A percentile compares a stretch with the other conserved stretches of the same genome.
Conservation (phyloP, 1,140 invertebrate genomes). For the Drosophila nebulosa region DNA sequence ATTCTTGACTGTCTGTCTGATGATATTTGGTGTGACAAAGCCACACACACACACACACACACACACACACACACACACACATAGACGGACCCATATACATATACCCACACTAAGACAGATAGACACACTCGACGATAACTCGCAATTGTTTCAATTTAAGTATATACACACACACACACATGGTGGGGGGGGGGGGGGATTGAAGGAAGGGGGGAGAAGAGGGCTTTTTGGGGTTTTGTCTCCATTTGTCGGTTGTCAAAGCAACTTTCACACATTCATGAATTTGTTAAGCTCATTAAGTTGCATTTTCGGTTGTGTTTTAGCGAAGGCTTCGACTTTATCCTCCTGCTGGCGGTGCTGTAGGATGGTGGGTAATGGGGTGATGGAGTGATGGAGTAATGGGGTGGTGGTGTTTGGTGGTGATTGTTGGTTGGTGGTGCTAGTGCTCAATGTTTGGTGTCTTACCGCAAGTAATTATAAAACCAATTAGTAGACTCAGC, state of each 20-base stretch:
- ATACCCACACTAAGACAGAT: slow-evolving; percentile 23
- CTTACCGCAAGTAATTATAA: slow-evolving; percentile 79
- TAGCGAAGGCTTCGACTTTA: slow-evolving; percentile 28
- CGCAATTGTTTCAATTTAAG: slow-evolving; percentile 54
- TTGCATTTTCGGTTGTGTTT: slow-evolving; percentile 71
- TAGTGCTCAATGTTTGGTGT: slow-evolving; percentile 70
- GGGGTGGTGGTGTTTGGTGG: too few species aligned
- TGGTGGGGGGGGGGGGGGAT: background rate
- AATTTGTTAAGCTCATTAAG: slow-evolving; percentile 80
- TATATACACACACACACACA: background rate
- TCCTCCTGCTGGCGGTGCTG: background rate
- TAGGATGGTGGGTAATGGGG: too few species aligned
- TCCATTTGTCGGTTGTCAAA: slow-evolving; percentile 75
- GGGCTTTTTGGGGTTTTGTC: slow-evolving; percentile 41
- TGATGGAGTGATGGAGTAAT: too few species aligned
- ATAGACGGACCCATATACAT: slow-evolving; percentile 41
- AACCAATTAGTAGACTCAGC: slow-evolving; percentile 79
- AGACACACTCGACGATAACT: slow-evolving; percentile 64
- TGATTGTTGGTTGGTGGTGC: too few species aligned
- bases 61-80: slow-evolving; percentile 55
- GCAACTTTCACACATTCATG: slow-evolving; percentile 79
- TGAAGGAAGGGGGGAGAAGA: too few species aligned
- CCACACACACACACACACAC: slow-evolving; percentile 42
- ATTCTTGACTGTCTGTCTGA: slow-evolving; percentile 30
- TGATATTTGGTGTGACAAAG: slow-evolving; percentile 68